These are phyloP conservation scores for Poeciliopsis presidionis DNA, from an alignment of 2,797 vertebrate genomes.

Conservation along the genomic window DNA sequence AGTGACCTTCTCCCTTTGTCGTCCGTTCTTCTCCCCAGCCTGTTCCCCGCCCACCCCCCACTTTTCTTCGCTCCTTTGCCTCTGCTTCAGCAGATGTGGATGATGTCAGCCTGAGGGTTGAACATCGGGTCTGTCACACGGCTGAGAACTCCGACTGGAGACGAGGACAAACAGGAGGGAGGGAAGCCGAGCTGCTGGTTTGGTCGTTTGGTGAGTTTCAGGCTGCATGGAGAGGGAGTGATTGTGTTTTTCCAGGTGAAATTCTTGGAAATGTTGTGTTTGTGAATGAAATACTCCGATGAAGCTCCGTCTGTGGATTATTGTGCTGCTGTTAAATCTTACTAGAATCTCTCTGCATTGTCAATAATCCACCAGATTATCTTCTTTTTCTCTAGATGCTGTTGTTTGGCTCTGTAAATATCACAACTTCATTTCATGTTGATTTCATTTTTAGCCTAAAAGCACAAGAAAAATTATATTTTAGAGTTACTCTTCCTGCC, in stretches of 20 bases:
- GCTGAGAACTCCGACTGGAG: conserved; percentile 25
- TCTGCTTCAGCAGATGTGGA: conserved; percentile 63
- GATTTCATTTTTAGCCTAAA: conserved; percentile 7
- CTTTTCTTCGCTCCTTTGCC: conserved; percentile 35
- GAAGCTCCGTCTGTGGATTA: conserved; percentile 66
- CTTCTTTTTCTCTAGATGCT: conserved; percentile 48
- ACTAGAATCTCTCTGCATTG: conserved; percentile 65
- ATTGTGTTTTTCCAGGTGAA: conserved; percentile 11
- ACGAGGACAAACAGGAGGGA: conserved; percentile 39
- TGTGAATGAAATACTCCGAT: conserved; percentile 44
- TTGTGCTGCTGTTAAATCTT: conserved; percentile 63
- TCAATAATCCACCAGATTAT: conserved; percentile 73
- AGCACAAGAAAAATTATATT: not conserved
- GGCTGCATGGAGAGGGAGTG: not conserved
- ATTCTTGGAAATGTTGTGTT: conserved; percentile 21
- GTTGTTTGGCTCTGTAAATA: conserved; percentile 33
- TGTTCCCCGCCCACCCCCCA: too few relatives aligned
- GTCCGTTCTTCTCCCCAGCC: conserved; percentile 19
- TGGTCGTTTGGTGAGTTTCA: conserved; percentile 51
- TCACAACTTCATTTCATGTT: conserved; percentile 29
- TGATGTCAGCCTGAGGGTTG: conserved; percentile 54
- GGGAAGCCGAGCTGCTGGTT: conserved; percentile 27
- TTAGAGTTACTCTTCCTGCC: not conserved
- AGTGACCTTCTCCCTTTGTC: conserved; percentile 66
- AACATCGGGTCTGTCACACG: conserved; percentile 41